A percentile compares a stretch with the other conserved stretches of the same genome.
phyloP scores from a whole-genome alignment of 1,140 invertebrate species.

The Vollenhovia emeryi region DNA sequence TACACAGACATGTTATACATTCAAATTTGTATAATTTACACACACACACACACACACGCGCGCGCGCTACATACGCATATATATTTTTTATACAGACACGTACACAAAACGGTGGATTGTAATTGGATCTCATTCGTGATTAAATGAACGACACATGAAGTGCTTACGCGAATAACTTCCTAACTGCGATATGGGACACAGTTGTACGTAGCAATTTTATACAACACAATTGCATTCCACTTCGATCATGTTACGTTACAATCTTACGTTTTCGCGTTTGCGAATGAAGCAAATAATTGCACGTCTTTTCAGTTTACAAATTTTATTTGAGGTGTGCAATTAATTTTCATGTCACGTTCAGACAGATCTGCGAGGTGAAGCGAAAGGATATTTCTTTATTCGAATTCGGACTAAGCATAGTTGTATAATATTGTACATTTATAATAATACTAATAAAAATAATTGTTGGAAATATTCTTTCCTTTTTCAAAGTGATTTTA shows the following conservation, averaged over 20 bases:
- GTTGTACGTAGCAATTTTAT: slow-evolving; percentile 3
- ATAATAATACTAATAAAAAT: slow-evolving; percentile 35
- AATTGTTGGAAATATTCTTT: background rate
- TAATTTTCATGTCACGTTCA: background rate
- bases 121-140: background rate
- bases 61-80: too few species aligned
- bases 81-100: background rate
- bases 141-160: background rate
- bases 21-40: too few species aligned
- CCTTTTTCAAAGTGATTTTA: background rate
- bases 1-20: background rate
- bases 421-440: slow-evolving; percentile 52
- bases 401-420: background rate
- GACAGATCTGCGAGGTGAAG: background rate
- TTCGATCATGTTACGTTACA: background rate
- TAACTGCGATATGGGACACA: background rate
- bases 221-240: slow-evolving; percentile 44
- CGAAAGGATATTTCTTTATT: background rate
- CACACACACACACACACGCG: too few species aligned
- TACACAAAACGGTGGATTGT: background rate
- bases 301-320: background rate
- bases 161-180: background rate
- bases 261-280: background rate
- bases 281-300: background rate
- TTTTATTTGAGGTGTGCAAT: background rate